Evolutionary conservation across 2,797 vertebrate genomes (phyloP), one percentile per base, ranked within the genome.

Genomic region (Megalops cyprinoides): DNA sequence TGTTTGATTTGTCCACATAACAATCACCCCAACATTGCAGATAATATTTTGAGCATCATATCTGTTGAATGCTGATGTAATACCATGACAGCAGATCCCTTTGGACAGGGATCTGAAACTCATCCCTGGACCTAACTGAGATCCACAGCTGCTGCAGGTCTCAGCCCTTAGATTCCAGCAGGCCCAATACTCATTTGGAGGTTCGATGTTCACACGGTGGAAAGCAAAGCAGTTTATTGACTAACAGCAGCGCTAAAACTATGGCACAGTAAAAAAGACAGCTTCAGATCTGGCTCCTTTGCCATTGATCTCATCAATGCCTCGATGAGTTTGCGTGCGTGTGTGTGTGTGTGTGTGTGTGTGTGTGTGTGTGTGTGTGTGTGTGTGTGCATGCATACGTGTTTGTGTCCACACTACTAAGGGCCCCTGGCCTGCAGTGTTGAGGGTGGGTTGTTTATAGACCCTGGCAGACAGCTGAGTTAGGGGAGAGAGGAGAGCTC

Each of bases 341-440:
- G 53, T 74, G 34, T 55, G 37, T 56, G 46, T 74, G 53, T 55
- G n/a, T 49, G 34, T 49, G 58, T 28, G 48, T 49, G 9, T 34
- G 31, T 69, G 48, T 78, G 49, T 76, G 74, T 49, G 49, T 75
- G 48, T 56, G 51, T 58, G 69, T 58, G 37, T 77, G 48, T 37
- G 15, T 42, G 56, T 77, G 23, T 81, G 25, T n/a, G n/a, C n/a
- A n/a, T n/a, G n/a, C n/a, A n/a, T n/a, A n/a, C n/a, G n/a, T n/a
- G n/a, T n/a, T n/a, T n/a, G n/a, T n/a, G n/a, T n/a, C n/a, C n/a
- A n/a, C n/a, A n/a, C n/a, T n/a, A n/a, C n/a, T n/a, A n/a, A n/a
- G n/a, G n/a, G n/a, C n/a, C n/a, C n/a, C n/a, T n/a, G n/a, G n/a
- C n/a, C n/a, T n/a, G n/a, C n/a, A n/a, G n/a, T n/a, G n/a, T n/a